Evolutionary conservation across 2,888 invertebrate species (phyloP).

Genomic region (Rapana venosa): DNA sequence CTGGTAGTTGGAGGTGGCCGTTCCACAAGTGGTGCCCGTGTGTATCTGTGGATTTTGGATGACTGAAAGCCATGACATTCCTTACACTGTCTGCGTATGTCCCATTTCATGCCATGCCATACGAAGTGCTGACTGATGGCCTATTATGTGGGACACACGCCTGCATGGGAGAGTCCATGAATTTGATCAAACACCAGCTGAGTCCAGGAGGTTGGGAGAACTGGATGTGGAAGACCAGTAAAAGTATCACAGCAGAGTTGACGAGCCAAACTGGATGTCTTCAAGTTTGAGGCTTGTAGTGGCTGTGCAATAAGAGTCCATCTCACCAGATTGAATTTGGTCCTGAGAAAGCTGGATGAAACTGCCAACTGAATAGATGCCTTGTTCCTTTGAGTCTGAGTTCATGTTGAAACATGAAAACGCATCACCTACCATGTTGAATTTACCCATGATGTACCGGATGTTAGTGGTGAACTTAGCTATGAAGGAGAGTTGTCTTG

Average conservation of each 20-base stretch:
- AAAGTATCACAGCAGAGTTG: conserved; percentile 32
- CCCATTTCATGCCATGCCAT: conserved; percentile 38
- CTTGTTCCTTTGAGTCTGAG: neutral
- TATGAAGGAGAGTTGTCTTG: conserved; percentile 36
- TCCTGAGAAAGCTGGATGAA: conserved; percentile 27
- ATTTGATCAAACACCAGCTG: conserved; percentile 35
- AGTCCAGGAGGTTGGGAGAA: conserved; percentile 39
- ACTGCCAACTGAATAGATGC: conserved; percentile 17
- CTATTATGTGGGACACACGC: conserved; percentile 32
- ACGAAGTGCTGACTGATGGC: conserved; percentile 25
- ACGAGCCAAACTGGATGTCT: conserved; percentile 29
- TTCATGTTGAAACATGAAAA: conserved; percentile 36
- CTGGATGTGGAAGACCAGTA: conserved; percentile 26
- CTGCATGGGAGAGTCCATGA: conserved; percentile 41
- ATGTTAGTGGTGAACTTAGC: conserved; percentile 42
- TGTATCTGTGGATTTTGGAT: conserved; percentile 39
- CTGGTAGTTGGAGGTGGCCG: conserved; percentile 27
- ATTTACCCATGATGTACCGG: conserved; percentile 39
- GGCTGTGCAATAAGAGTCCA: conserved; percentile 38
- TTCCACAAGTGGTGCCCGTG: conserved; percentile 33
- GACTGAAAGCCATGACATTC: conserved; percentile 40
- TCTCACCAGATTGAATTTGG: conserved; percentile 37
- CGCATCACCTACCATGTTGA: conserved; percentile 40
- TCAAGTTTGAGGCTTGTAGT: conserved; percentile 40
- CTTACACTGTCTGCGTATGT: conserved; percentile 40